phyloP scores from a whole-genome alignment of 2,797 vertebrate genomes.

The Alouatta caraya region DNA sequence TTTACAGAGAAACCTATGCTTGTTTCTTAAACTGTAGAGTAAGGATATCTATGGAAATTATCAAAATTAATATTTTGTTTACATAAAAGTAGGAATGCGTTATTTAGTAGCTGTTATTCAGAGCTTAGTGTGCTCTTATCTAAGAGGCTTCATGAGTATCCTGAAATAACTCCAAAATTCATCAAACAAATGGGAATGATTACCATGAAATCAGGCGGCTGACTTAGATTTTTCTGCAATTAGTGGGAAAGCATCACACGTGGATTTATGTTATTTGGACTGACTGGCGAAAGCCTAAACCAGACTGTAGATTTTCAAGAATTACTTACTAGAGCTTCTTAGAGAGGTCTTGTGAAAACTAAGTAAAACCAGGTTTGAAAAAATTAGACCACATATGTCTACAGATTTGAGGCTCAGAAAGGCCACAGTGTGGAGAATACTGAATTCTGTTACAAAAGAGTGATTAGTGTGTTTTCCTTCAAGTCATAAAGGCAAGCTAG shows the following conservation, averaged over 20 bases:
- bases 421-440: conserved; percentile 82
- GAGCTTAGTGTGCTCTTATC: conserved; percentile 72
- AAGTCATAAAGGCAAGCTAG: conserved; percentile 85
- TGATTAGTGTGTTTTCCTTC: conserved; percentile 87
- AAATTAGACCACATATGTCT: conserved; percentile 87
- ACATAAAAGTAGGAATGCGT: conserved; percentile 68
- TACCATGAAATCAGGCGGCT: conserved; percentile 90
- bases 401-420: conserved; percentile 87
- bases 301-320: conserved; percentile 88
- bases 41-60: conserved; percentile 47
- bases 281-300: conserved; percentile 91
- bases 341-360: conserved; percentile 88
- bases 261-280: conserved; percentile 94
- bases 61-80: conserved; percentile 69
- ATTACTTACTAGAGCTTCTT: conserved; percentile 86
- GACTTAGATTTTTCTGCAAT: conserved; percentile 89
- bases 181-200: conserved; percentile 89
- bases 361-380: conserved; percentile 89
- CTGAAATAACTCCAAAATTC: conserved; percentile 83
- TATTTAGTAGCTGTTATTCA: conserved; percentile 73
- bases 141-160: conserved; percentile 77
- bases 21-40: conserved; percentile 29
- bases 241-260: conserved; percentile 87
- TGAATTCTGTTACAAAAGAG: conserved; percentile 89
- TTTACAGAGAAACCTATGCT: conserved; percentile 17